Evolutionary conservation across 1,140 invertebrate species (phyloP).

Genomic region (Stegodyphus mimosarum): DNA sequence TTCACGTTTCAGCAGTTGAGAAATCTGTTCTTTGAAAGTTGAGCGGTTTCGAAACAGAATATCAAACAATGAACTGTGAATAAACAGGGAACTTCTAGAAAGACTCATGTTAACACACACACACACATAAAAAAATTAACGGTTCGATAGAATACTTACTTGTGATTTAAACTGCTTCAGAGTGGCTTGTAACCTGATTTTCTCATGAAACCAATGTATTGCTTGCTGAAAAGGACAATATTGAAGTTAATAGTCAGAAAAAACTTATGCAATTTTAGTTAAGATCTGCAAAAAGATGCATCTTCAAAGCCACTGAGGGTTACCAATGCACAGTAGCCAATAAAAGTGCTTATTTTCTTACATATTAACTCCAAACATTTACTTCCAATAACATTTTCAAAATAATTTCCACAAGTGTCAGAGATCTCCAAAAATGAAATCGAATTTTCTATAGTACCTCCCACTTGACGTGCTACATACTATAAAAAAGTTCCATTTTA

Average conservation of each 20-base stretch:
- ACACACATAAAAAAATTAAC: too few relatives aligned
- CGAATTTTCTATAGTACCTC: too few relatives aligned
- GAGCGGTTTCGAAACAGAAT: background rate
- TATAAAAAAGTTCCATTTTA: too few relatives aligned
- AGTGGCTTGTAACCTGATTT: conserved; percentile 24
- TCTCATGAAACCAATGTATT: conserved; percentile 34
- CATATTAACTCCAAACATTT: background rate
- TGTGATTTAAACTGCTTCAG: conserved; percentile 23
- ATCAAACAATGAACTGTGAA: background rate
- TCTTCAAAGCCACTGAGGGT: too few relatives aligned
- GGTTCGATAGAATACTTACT: background rate
- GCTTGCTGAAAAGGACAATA: conserved; percentile 4
- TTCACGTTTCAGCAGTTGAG: too few relatives aligned
- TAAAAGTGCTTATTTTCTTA: background rate
- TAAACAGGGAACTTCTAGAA: background rate
- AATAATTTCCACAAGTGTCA: background rate
- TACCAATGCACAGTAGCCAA: too few relatives aligned
- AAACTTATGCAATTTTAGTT: background rate
- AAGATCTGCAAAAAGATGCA: too few relatives aligned
- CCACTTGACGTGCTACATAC: too few relatives aligned
- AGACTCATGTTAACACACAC: background rate
- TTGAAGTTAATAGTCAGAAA: background rate
- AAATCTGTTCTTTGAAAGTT: too few relatives aligned
- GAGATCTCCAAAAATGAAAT: too few relatives aligned
- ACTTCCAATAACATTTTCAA: background rate